Conservation (phyloP, 2,113 vertebrate genomes). For the Hucho hucho region DNA sequence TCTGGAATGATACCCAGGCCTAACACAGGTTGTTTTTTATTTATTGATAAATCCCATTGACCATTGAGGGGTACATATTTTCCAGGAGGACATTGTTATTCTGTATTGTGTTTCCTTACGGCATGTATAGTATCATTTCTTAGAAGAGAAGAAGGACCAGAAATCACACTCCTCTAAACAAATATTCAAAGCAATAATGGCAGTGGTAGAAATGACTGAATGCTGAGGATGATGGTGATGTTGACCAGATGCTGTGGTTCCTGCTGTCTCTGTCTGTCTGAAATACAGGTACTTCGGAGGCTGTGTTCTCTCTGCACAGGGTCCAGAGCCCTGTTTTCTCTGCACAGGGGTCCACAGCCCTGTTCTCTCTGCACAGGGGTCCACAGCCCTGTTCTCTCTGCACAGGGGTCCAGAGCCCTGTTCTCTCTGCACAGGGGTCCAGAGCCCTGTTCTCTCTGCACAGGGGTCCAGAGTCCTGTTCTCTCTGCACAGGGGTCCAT, state of each 20-base stretch:
- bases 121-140: constrained; percentile 29
- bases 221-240: constrained; percentile 30
- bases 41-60: constrained; percentile 9
- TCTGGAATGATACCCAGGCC: too few relatives aligned
- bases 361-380: too few relatives aligned
- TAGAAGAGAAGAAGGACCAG: constrained; percentile 23
- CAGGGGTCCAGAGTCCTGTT: too few relatives aligned
- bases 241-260: constrained; percentile 41
- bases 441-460: too few relatives aligned
- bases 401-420: too few relatives aligned
- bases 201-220: constrained; percentile 17
- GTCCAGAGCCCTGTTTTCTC: too few relatives aligned
- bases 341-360: too few relatives aligned
- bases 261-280: constrained; percentile 16
- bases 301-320: neutral
- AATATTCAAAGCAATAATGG: constrained; percentile 66
- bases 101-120: constrained; percentile 60
- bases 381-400: too few relatives aligned
- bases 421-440: too few relatives aligned
- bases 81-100: constrained; percentile 19
- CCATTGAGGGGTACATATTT: neutral
- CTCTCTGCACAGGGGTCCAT: too few relatives aligned
- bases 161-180: constrained; percentile 20
- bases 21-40: neutral
- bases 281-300: constrained; percentile 54